A percentile compares a stretch with the other conserved stretches of the same genome.
Conservation (phyloP, 2,888 invertebrate genomes). For the Sinohyriopsis cumingii region DNA sequence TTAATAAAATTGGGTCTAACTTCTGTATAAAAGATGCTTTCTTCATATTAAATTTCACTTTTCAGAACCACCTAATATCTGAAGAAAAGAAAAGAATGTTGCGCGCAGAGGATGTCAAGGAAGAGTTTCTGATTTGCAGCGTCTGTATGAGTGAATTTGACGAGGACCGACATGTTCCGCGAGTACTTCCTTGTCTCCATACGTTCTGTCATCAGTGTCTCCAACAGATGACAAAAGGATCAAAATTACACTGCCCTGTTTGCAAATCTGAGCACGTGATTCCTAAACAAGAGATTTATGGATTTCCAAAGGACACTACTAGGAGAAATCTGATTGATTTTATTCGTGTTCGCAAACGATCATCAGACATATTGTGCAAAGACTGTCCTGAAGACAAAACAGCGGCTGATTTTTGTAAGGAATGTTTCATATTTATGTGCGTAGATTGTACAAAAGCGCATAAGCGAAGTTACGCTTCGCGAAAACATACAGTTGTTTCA, state of each 20-base stretch:
- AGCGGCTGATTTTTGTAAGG: slow-evolving; percentile 46
- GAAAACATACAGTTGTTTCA: slow-evolving; percentile 33
- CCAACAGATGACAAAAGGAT: slow-evolving; percentile 26
- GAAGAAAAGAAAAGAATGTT: slow-evolving; percentile 24
- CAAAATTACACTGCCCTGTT: slow-evolving; percentile 31
- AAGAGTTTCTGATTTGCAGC: slow-evolving; percentile 46
- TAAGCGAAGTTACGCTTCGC: slow-evolving; percentile 39
- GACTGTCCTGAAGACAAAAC: slow-evolving; percentile 47
- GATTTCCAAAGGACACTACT: slow-evolving; percentile 44
- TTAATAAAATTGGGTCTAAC: too few relatives aligned
- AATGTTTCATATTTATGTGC: slow-evolving; percentile 49
- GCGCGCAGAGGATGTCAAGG: slow-evolving; percentile 41
- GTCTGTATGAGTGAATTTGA: slow-evolving; percentile 45
- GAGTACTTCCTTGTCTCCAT: slow-evolving; percentile 44
- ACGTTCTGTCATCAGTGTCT: slow-evolving; percentile 45
- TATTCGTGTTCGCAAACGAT: slow-evolving; percentile 37
- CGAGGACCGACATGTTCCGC: slow-evolving; percentile 35
- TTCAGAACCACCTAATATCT: neutral
- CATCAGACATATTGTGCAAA: slow-evolving; percentile 44
- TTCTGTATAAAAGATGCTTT: too few relatives aligned
- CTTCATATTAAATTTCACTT: too few relatives aligned
- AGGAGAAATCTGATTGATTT: slow-evolving; percentile 45
- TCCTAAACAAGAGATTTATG: slow-evolving; percentile 28
- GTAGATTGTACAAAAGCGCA: slow-evolving; percentile 41
- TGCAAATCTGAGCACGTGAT: slow-evolving; percentile 39